Evolutionary conservation across 2,113 vertebrate species (phyloP), one percentile per base, ranked within the genome.

Genomic region (Colistium nudipinnis): DNA sequence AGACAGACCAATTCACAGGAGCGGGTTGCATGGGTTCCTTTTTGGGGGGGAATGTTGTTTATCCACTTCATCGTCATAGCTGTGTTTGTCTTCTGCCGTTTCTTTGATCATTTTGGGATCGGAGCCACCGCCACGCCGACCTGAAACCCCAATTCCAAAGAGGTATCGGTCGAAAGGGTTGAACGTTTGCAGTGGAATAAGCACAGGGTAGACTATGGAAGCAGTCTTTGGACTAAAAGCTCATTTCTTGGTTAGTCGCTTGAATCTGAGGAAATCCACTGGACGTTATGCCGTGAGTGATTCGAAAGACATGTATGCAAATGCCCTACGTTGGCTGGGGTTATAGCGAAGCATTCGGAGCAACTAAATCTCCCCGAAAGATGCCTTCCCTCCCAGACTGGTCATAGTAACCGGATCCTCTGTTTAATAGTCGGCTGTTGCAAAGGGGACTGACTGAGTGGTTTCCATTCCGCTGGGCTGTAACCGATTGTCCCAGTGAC

Each of bases 401-500:
- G 63, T 74, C 78, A 74, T 63, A 75, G 90, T 83, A 91, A 92
- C 85, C 38, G 75, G 88, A 92, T 91, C 84, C 78, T 80, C 74
- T 86, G 76, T 90, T 91, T 88, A 91, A 90, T 91, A 86, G 84
- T 85, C 81, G 83, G 76, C 87, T 76, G 66, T 73, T 81, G 89
- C 84, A 74, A n/a, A 19, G 33, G 57, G 78, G 80, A 88, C 77
- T 56, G 78, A 75, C 79, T 83, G 80, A 87, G 82, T 77, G 85
- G 86, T 90, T 90, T 89, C 78, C 87, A 92, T 90, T 89, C 75
- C 69, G 48, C 52, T 81, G 78, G 85, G 82, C 88, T 91, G 89
- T 83, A 88, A 89, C 83, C 82, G 82, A 91, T 90, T 89, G 90
- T 90, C 87, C 84, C 84, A 77, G 81, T 56, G 74, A 90, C 91